Percentiles rank a stretch among this genome's conserved stretches.
Evolutionary conservation across 1,140 invertebrate species (phyloP).

Genomic region (Leptinotarsa lineolata): DNA sequence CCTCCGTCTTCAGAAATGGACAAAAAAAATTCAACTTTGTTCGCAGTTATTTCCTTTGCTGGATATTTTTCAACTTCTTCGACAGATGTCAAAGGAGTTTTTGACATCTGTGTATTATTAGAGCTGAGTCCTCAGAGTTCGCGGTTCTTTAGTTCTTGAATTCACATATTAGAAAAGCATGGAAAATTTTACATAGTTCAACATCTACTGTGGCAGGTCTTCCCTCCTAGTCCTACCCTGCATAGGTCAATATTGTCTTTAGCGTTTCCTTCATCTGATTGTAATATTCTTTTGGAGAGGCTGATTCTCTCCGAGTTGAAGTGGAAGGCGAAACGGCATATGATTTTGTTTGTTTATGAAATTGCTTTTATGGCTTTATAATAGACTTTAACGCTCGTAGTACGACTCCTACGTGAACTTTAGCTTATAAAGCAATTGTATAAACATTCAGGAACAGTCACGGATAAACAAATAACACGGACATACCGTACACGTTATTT

Average conservation of each 20-base stretch:
- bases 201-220: too few species aligned
- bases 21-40: too few species aligned
- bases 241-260: constrained; percentile 4
- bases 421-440: constrained; percentile 3
- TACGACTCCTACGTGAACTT: constrained; percentile 1
- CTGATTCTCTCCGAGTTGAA: background rate
- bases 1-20: too few species aligned
- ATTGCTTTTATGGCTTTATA: constrained; percentile 18
- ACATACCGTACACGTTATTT: background rate
- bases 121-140: too few species aligned
- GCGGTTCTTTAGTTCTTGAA: too few species aligned
- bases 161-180: too few species aligned
- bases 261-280: constrained; percentile 2
- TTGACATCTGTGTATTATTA: too few species aligned
- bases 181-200: too few species aligned
- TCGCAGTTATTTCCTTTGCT: too few species aligned
- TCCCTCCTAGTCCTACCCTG: background rate
- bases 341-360: constrained; percentile 7
- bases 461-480: background rate
- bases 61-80: too few species aligned
- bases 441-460: background rate
- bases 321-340: constrained; percentile 11
- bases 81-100: too few species aligned
- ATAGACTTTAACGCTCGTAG: background rate
- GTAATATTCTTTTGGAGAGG: constrained; percentile 12